phyloP scores from a whole-genome alignment of 2,113 vertebrate species.

The Psettodes erumei region DNA sequence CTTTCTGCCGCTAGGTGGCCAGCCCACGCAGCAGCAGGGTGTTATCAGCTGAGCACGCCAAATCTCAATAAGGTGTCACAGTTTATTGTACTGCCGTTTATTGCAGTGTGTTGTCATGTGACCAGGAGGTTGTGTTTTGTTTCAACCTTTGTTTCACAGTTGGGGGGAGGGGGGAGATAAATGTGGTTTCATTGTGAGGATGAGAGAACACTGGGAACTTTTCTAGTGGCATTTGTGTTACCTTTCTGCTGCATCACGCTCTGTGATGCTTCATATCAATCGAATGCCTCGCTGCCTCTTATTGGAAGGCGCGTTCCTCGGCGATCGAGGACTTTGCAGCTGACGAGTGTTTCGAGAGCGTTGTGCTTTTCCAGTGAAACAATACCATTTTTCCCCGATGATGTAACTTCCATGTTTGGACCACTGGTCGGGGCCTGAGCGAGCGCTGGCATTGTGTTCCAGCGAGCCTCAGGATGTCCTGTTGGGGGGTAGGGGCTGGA shows the following conservation, averaged over 20 bases:
- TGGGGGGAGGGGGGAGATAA: background rate
- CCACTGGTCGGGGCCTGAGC: slow-evolving; percentile 81
- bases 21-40: background rate
- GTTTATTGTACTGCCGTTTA: no score
- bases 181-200: background rate
- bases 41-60: background rate
- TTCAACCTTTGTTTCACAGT: background rate
- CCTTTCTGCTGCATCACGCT: background rate
- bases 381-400: slow-evolving; percentile 84
- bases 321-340: slow-evolving; percentile 15
- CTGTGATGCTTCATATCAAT: background rate
- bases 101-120: no score
- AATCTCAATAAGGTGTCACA: slow-evolving; percentile 6
- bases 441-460: slow-evolving; percentile 92
- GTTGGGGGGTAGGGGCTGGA: slow-evolving; percentile 86
- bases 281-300: background rate
- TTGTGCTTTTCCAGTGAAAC: slow-evolving; percentile 78
- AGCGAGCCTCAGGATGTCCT: slow-evolving; percentile 97
- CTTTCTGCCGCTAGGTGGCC: slow-evolving; percentile 74
- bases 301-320: background rate
- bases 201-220: background rate
- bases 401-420: slow-evolving; percentile 87
- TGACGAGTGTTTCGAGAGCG: slow-evolving; percentile 58
- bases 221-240: background rate
- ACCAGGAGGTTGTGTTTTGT: background rate